A percentile compares a stretch with the other conserved stretches of the same genome.
These are phyloP conservation scores for Athalia rosae DNA, from an alignment of 2,888 invertebrate genomes.

Conservation along the genomic window DNA sequence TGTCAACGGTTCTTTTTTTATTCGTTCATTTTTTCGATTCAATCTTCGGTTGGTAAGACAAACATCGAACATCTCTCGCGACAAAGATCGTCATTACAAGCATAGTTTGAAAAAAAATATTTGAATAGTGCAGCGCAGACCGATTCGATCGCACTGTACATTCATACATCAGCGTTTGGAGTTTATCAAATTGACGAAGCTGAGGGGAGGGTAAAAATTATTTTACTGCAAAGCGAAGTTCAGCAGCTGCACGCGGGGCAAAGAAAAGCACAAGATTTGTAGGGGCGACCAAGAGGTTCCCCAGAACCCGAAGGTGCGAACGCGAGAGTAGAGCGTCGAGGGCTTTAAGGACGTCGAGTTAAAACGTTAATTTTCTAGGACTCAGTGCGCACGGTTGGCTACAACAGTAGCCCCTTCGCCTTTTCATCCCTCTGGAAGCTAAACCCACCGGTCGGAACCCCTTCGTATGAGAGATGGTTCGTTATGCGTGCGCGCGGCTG, in stretches of 20 bases:
- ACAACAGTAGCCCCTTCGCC: constrained; percentile 9
- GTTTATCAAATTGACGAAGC: background rate
- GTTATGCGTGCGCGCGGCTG: constrained; percentile 28
- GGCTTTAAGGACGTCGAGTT: constrained; percentile 28
- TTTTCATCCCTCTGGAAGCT: constrained; percentile 25
- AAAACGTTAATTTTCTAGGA: constrained; percentile 35
- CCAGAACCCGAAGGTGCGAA: constrained; percentile 21
- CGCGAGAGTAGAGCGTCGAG: background rate
- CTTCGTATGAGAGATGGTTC: constrained; percentile 33
- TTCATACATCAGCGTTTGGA: too few relatives aligned
- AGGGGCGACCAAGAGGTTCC: constrained; percentile 13
- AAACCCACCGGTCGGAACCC: background rate
- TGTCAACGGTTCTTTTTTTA: background rate
- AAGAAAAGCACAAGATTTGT: constrained; percentile 12
- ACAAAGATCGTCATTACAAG: too few relatives aligned
- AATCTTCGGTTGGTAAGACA: too few relatives aligned
- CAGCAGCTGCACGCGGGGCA: constrained; percentile 31
- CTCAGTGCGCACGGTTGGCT: constrained; percentile 27
- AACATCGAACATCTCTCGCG: too few relatives aligned
- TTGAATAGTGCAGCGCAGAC: too few relatives aligned
- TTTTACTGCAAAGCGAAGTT: background rate
- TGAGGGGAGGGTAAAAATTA: background rate
- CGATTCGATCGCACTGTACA: too few relatives aligned
- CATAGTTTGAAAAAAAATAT: too few relatives aligned
- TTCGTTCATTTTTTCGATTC: background rate